These are phyloP conservation scores for Xestia rhomboidea DNA, from an alignment of 2,888 invertebrate species.

Conservation along the genomic window DNA sequence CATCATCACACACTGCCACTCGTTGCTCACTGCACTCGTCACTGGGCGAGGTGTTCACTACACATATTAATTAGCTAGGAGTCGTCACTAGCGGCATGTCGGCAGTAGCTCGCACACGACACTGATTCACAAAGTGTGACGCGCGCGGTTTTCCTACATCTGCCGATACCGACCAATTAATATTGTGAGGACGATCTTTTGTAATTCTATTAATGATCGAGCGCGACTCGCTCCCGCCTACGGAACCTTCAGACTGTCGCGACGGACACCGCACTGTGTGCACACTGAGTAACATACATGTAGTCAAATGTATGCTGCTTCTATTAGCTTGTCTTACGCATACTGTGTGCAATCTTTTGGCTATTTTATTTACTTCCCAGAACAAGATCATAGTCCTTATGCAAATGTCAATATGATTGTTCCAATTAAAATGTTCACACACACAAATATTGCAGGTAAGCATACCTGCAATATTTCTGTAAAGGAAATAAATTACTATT, in stretches of 20 bases:
- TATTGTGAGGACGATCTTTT: constrained; percentile 56
- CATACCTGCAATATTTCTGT: no score
- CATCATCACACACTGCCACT: constrained; percentile 39
- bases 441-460: not conserved
- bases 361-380: constrained; percentile 1
- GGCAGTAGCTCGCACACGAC: constrained; percentile 60
- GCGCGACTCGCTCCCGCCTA: constrained; percentile 22
- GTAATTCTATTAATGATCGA: constrained; percentile 47
- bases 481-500: constrained; percentile 21
- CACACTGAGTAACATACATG: not conserved
- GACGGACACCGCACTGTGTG: not conserved
- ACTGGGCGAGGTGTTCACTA: constrained; percentile 10
- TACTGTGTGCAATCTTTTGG: constrained; percentile 1
- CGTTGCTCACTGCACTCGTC: constrained; percentile 27
- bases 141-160: constrained; percentile 60
- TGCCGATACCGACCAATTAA: constrained; percentile 56
- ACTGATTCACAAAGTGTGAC: constrained; percentile 79
- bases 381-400: not conserved
- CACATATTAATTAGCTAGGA: constrained; percentile 2
- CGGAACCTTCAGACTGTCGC: constrained; percentile 10
- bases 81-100: constrained; percentile 2
- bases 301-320: constrained; percentile 3
- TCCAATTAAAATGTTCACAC: no score
- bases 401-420: not conserved
- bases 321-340: constrained; percentile 7